Evolutionary conservation across 2,888 invertebrate species (phyloP).

Genomic region (Rotaria macrura): DNA sequence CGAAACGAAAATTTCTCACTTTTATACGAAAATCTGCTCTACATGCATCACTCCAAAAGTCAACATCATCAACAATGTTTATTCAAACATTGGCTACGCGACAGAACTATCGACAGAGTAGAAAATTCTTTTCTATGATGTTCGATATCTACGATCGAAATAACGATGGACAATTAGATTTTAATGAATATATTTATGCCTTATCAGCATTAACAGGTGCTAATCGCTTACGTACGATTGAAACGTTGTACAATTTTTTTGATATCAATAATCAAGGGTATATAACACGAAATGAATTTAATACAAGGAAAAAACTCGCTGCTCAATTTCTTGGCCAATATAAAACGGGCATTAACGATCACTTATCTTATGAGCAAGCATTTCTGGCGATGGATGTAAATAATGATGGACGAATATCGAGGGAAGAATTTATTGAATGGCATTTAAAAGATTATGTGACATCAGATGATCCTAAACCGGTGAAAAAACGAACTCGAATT

Average conservation of each 20-base stretch:
- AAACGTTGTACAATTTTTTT: conserved; percentile 16
- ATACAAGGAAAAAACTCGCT: background rate
- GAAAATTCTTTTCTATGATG: conserved; percentile 11
- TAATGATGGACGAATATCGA: background rate
- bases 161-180: conserved; percentile 4
- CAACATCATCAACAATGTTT: background rate
- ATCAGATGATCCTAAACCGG: background rate
- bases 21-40: background rate
- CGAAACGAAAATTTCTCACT: background rate
- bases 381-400: background rate
- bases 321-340: conserved; percentile 1
- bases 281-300: background rate
- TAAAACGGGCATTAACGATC: background rate
- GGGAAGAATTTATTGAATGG: conserved; percentile 14
- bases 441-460: background rate
- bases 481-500: background rate
- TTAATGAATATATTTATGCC: conserved; percentile 8
- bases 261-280: background rate
- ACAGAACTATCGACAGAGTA: background rate
- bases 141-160: background rate
- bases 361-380: background rate
- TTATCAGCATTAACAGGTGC: background rate
- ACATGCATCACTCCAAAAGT: background rate
- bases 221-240: background rate
- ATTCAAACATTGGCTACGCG: background rate